Conservation (phyloP, 64 coral and sea anemone species). For the Porites lutea region DNA sequence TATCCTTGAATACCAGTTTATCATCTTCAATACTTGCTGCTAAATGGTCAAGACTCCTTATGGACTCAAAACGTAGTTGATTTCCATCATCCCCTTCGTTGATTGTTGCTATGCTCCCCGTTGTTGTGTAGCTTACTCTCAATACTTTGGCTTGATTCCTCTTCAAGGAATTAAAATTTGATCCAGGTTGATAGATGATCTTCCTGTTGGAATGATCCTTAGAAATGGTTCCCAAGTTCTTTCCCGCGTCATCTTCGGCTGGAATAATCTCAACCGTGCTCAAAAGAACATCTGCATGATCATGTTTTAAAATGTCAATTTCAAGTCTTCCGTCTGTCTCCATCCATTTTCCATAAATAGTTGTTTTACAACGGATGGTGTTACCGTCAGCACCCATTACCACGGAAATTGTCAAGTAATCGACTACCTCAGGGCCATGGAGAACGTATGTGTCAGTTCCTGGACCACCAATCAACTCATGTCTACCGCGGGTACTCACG, state of each 20-base stretch:
- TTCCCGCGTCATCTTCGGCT: not conserved
- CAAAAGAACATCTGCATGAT: constrained; percentile 17
- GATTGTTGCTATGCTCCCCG: constrained; percentile 22
- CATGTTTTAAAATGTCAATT: constrained; percentile 2
- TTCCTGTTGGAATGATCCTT: constrained; percentile 8
- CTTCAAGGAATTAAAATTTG: constrained; percentile 6
- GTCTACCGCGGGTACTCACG: constrained; percentile 8
- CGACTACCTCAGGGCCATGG: not conserved
- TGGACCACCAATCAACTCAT: not conserved
- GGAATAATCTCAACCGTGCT: not conserved
- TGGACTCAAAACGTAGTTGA: constrained; percentile 10
- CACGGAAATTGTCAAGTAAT: constrained; percentile 23
- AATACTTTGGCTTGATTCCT: constrained; percentile 5
- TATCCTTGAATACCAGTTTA: constrained; percentile 30
- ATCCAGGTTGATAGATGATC: not conserved
- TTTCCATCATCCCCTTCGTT: constrained; percentile 16
- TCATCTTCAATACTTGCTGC: constrained; percentile 10
- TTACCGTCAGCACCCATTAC: constrained; percentile 5
- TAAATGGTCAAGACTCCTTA: not conserved
- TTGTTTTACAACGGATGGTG: constrained; percentile 11
- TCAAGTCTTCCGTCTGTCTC: not conserved
- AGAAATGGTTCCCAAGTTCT: not conserved
- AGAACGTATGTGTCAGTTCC: constrained; percentile 4
- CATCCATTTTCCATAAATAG: constrained; percentile 16
- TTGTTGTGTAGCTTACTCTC: constrained; percentile 16